Evolutionary conservation across 2,113 vertebrate genomes (phyloP).

Genomic region (Peucedramus taeniatus): DNA sequence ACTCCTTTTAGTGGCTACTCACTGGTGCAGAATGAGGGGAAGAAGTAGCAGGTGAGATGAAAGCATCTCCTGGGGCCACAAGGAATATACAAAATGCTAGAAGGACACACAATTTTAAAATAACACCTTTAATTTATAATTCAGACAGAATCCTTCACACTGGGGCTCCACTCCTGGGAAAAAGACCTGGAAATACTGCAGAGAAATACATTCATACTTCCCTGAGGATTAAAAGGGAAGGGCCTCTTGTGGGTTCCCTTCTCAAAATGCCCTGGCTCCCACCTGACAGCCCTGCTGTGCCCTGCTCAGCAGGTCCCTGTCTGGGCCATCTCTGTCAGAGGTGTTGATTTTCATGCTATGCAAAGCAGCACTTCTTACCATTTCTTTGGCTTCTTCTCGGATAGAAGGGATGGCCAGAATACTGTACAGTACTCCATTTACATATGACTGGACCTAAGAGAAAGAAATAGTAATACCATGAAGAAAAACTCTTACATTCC

Average conservation of each 20-base stretch:
- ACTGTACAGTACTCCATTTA: conserved; percentile 93
- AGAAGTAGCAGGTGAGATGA: not conserved
- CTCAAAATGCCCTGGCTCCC: not conserved
- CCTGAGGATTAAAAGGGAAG: not conserved
- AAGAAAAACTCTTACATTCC: not conserved
- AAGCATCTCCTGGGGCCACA: not conserved
- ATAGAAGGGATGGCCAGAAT: conserved; percentile 86
- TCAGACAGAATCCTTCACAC: not conserved
- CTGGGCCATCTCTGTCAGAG: not conserved
- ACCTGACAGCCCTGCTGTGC: not conserved
- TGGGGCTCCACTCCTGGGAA: not conserved
- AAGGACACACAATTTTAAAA: not conserved
- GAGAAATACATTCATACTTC: not conserved
- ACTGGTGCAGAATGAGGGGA: not conserved
- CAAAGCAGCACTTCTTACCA: conserved; percentile 77
- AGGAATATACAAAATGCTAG: not conserved
- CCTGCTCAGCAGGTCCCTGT: not conserved
- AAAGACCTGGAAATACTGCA: not conserved
- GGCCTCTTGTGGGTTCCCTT: not conserved
- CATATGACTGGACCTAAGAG: conserved; percentile 86
- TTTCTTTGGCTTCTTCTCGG: conserved; percentile 89
- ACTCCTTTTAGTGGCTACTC: not conserved
- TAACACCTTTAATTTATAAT: not conserved
- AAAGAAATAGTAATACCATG: not conserved
- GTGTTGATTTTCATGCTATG: not conserved